A percentile compares a stretch with the other conserved stretches of the same genome.
phyloP scores from a whole-genome alignment of 2,888 invertebrate genomes.

The Eutolmus rufibarbis region DNA sequence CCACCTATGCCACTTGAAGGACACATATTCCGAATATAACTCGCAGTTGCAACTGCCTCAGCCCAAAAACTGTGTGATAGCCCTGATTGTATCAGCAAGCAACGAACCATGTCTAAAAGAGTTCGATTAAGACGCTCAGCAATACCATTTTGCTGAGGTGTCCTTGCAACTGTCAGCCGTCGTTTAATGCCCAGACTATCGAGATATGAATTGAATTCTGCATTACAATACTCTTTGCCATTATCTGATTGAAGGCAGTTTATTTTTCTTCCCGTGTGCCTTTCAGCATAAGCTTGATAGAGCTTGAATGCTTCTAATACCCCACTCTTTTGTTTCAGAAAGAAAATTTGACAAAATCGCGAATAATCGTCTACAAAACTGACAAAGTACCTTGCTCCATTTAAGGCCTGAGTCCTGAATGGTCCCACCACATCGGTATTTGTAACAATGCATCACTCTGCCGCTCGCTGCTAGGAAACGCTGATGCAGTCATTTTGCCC shows the following conservation, averaged over 20 bases:
- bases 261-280: conserved; percentile 36
- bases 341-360: too few species aligned
- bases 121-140: conserved; percentile 30
- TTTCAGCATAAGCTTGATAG: conserved; percentile 41
- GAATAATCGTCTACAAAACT: too few species aligned
- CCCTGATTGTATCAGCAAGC: conserved; percentile 50
- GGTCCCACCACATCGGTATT: too few species aligned
- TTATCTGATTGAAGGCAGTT: conserved; percentile 33
- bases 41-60: conserved; percentile 42
- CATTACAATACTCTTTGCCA: conserved; percentile 19
- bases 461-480: too few species aligned
- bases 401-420: too few species aligned
- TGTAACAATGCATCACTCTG: too few species aligned
- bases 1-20: neutral
- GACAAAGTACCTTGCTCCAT: too few species aligned
- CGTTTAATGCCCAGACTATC: conserved; percentile 21
- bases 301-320: neutral
- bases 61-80: conserved; percentile 49
- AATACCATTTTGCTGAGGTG: conserved; percentile 40
- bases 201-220: neutral
- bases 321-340: too few species aligned
- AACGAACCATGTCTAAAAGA: conserved; percentile 48
- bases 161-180: neutral
- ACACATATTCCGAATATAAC: conserved; percentile 42
- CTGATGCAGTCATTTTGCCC: too few species aligned